A percentile compares a stretch with the other conserved stretches of the same genome.
Conservation (phyloP, 2,113 vertebrate species). For the Fulica atra region DNA sequence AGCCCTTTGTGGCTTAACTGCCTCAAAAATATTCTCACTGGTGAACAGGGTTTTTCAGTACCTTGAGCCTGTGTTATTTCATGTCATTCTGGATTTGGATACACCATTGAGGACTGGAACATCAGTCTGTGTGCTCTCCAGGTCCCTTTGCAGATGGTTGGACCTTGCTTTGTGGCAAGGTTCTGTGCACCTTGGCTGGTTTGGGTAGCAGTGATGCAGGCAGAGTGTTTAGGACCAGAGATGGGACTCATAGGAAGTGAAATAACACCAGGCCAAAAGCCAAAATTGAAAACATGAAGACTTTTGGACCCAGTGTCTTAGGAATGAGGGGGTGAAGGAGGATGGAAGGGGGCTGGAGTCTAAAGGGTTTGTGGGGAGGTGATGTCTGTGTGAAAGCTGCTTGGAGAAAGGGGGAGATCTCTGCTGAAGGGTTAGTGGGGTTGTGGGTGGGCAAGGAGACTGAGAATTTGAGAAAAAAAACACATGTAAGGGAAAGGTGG, state of each 20-base stretch:
- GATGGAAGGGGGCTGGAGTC: background rate
- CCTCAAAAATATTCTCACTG: background rate
- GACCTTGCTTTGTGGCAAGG: background rate
- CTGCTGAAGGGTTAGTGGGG: background rate
- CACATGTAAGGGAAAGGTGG: background rate
- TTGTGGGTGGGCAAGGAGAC: background rate
- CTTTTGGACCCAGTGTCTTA: background rate
- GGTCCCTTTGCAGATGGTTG: rapidly evolving
- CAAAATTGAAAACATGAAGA: background rate
- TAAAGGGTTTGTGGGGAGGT: background rate
- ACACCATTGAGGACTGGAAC: background rate
- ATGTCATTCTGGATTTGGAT: background rate
- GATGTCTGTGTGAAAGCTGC: background rate
- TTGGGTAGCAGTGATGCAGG: background rate
- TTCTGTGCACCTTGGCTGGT: background rate
- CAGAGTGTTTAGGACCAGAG: background rate
- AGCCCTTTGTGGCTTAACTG: background rate
- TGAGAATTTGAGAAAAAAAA: background rate
- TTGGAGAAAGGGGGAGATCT: background rate
- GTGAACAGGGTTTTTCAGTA: background rate
- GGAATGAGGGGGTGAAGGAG: rapidly evolving
- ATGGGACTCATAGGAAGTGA: background rate
- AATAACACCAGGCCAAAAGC: background rate
- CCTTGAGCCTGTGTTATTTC: background rate
- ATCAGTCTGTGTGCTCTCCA: background rate